A percentile compares a stretch with the other conserved stretches of the same genome.
Conservation (phyloP, 35 echinoderm and acorn worm species). For the Apostichopus californicus region DNA sequence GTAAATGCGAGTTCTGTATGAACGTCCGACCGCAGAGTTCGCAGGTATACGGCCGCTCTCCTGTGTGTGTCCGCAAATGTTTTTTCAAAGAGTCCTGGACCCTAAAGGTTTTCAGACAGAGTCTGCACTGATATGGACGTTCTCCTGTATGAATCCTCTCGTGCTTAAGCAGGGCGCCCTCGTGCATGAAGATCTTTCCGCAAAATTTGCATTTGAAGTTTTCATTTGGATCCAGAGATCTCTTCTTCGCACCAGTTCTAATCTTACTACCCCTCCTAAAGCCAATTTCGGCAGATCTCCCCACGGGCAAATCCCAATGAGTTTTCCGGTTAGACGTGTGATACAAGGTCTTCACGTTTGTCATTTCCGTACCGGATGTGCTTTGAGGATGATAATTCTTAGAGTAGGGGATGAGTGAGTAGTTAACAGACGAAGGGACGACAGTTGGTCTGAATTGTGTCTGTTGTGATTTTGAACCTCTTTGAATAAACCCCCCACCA, state of each 20-base stretch:
- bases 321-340: neutral
- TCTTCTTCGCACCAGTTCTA: neutral
- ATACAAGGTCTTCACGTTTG: neutral
- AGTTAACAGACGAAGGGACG: neutral
- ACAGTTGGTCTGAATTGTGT: neutral
- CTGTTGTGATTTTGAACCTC: neutral
- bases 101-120: constrained; percentile 12
- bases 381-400: neutral
- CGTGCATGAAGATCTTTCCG: neutral
- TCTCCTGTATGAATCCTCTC: constrained; percentile 33
- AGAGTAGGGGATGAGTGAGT: neutral
- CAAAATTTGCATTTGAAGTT: constrained; percentile 17
- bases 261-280: neutral
- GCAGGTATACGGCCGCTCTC: constrained; percentile 3
- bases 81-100: neutral
- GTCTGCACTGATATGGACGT: constrained; percentile 1
- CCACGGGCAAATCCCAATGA: neutral
- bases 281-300: neutral
- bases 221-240: neutral
- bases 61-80: constrained; percentile 12
- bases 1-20: constrained; percentile 1
- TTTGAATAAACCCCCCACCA: neutral
- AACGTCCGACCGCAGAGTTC: neutral
- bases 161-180: neutral
- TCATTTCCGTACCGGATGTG: neutral